phyloP scores from a whole-genome alignment of 2,797 vertebrate genomes.

The Oreochromis grahami region DNA sequence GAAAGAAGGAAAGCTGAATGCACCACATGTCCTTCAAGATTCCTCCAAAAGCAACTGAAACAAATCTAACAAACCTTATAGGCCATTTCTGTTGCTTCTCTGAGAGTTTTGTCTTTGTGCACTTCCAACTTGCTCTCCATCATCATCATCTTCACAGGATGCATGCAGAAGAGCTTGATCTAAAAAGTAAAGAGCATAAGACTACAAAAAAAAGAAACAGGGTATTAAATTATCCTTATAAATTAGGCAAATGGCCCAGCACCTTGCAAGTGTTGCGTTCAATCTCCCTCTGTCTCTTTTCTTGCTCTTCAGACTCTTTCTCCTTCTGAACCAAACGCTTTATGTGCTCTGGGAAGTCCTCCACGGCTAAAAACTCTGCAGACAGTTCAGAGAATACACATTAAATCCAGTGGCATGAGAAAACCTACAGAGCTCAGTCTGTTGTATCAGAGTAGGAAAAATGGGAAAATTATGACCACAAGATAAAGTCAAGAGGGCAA shows the following conservation, averaged over 20 bases:
- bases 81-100: constrained; percentile 93
- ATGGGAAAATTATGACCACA: background rate
- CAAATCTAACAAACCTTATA: constrained; percentile 81
- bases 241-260: background rate
- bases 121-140: constrained; percentile 98
- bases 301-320: constrained; percentile 95
- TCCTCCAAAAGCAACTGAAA: background rate
- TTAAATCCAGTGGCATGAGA: background rate
- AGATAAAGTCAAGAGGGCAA: background rate
- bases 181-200: constrained; percentile 41
- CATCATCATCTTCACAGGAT: constrained; percentile 94
- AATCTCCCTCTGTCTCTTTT: constrained; percentile 96
- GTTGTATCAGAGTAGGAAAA: background rate
- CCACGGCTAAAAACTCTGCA: constrained; percentile 88
- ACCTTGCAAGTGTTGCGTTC: constrained; percentile 99
- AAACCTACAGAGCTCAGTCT: background rate
- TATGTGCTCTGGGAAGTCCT: constrained; percentile 95
- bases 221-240: background rate
- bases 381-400: background rate
- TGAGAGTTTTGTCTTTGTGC: constrained; percentile 95
- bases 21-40: background rate
- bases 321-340: constrained; percentile 91
- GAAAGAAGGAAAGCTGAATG: background rate
- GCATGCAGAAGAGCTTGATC: constrained; percentile 98
- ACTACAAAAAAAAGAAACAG: background rate